These are phyloP conservation scores for Pogonomyrmex barbatus DNA, from an alignment of 1,140 invertebrate species.

Conservation along the genomic window DNA sequence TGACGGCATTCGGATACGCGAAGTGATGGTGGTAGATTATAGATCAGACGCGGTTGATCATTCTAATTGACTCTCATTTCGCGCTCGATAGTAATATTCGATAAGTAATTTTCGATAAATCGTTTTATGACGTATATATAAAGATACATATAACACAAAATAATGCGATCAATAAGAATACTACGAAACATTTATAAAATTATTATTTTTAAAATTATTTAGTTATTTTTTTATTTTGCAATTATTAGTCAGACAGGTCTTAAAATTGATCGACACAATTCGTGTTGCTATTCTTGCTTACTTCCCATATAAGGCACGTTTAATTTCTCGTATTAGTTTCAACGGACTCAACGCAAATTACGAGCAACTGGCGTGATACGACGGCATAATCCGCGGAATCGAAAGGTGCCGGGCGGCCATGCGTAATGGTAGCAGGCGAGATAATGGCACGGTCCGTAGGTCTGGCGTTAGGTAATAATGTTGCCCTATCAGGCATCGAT, in stretches of 20 bases:
- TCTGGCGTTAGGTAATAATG: constrained; percentile 80
- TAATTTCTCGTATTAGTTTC: constrained; percentile 72
- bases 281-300: constrained; percentile 42
- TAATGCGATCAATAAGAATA: background rate
- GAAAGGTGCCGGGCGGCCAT: constrained; percentile 73
- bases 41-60: background rate
- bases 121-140: background rate
- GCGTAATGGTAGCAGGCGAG: constrained; percentile 79
- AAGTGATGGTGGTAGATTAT: background rate
- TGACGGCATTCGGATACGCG: background rate
- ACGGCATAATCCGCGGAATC: constrained; percentile 79
- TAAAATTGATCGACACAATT: background rate
- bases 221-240: too few species aligned
- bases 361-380: constrained; percentile 79
- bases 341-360: constrained; percentile 46
- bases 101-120: constrained; percentile 48
- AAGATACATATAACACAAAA: background rate
- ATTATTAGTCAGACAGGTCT: constrained; percentile 15
- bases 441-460: constrained; percentile 81
- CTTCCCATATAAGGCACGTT: constrained; percentile 34
- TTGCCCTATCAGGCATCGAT: constrained; percentile 83
- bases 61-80: constrained; percentile 66
- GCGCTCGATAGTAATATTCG: constrained; percentile 2
- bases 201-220: too few species aligned
- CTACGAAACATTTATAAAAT: too few species aligned